Percentiles rank a stretch among this genome's conserved stretches.
Conservation (phyloP, 2,797 vertebrate species). For the Silurus lanzhouensis region DNA sequence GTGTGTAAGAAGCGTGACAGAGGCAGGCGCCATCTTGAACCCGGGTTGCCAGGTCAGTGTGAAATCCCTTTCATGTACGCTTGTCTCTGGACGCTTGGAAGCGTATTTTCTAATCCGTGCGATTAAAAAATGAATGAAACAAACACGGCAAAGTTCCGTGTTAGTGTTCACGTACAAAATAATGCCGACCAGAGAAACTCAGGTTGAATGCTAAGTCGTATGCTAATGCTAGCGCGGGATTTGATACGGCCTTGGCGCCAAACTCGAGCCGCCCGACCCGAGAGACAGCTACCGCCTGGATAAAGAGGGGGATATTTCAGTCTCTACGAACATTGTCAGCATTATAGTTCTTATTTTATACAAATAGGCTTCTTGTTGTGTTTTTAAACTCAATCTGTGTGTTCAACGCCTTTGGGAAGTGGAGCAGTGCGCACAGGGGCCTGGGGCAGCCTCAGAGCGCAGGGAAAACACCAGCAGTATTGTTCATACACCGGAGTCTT, state of each 20-base stretch:
- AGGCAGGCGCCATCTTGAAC: not conserved
- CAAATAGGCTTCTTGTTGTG: not conserved
- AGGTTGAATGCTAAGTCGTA: not conserved
- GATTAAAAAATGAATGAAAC: not conserved
- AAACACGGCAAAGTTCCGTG: rapidly evolving
- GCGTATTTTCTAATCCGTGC: not conserved
- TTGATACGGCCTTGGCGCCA: constrained; percentile 72
- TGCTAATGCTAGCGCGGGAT: constrained; percentile 36
- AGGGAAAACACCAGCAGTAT: constrained; percentile 69
- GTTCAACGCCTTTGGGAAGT: not conserved
- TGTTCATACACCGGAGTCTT: constrained; percentile 67
- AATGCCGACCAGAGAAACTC: no score
- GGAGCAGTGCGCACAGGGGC: constrained; percentile 58
- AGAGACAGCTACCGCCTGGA: constrained; percentile 9
- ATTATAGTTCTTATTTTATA: not conserved
- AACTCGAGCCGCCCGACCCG: constrained; percentile 61
- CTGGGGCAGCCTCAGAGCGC: constrained; percentile 66
- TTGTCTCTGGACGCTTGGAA: rapidly evolving
- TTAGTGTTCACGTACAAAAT: not conserved
- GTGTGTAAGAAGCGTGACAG: not conserved
- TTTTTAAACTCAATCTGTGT: not conserved
- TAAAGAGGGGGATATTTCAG: constrained; percentile 8
- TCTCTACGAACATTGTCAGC: constrained; percentile 50
- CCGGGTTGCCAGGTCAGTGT: constrained; percentile 23
- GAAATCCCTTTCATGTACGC: not conserved